Conservation (phyloP, 2,113 vertebrate genomes). For the Coryphaenoides rupestris region DNA sequence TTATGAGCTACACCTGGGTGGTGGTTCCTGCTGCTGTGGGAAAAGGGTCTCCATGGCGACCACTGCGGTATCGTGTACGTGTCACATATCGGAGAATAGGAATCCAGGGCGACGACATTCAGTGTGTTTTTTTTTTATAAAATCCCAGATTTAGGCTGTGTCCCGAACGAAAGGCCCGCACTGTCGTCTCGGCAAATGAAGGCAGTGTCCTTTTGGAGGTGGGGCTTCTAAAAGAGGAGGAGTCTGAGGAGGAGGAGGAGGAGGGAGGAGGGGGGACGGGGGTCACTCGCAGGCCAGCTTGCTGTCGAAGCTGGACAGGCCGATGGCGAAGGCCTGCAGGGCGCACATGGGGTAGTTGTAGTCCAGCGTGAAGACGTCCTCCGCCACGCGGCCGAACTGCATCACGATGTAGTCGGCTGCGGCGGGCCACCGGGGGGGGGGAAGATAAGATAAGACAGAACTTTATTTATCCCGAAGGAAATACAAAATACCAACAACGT, state of each 20-base stretch:
- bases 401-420: slow-evolving; percentile 96
- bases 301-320: slow-evolving; percentile 95
- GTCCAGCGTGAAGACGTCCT: slow-evolving; percentile 95
- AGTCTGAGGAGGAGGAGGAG: no score
- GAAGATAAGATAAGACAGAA: neutral
- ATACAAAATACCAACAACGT: neutral
- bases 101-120: no score
- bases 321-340: slow-evolving; percentile 94
- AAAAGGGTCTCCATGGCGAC: no score
- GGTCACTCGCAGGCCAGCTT: slow-evolving; percentile 93
- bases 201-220: neutral
- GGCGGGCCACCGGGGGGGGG: neutral
- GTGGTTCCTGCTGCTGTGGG: no score
- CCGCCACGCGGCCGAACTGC: slow-evolving; percentile 95
- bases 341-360: slow-evolving; percentile 96
- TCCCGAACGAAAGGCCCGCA: no score
- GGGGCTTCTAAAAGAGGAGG: neutral
- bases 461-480: no score
- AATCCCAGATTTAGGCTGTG: no score
- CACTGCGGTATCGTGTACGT: no score
- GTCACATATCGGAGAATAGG: no score
- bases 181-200: no score
- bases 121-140: no score
- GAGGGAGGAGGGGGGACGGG: neutral
- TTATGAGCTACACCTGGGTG: no score